Base-by-base conservation (phyloP, 2,888 invertebrate genomes). In the Diogma glabrata region DNA sequence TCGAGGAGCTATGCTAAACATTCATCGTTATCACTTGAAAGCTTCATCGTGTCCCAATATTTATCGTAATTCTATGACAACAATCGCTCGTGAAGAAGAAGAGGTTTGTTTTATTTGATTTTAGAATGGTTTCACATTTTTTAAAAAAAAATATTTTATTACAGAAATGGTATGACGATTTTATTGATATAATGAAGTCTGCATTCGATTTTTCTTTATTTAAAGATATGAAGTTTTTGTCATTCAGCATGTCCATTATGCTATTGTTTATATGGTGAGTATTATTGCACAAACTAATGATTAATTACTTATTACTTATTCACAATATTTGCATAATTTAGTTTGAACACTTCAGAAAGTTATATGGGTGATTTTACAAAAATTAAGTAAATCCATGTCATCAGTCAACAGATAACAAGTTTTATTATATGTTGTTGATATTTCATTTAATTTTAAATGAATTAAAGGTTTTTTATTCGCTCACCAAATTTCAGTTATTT, bases 31-130 rank as follows among this genome's bases (percentile, higher is more conserved):
- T 67, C 77, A 83, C 51, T 69, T 91, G 53, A 77, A 86, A 55
- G 90, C 92, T 1, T 89, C 88, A 3, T 92, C 92, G 43, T 93
- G 93, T 66, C 94, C 94, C 0, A 86, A 94, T 69, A 89, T 94
- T 60, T 89, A 82, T 63, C 78, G 86, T 59, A 88, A 88, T 64
- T 89, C 88, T n/a, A 88, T 89, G 85, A 84, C 86, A 47, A 86
- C 87, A 3, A 78, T 90, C 49, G 80, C 82, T 47, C 82, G 82
- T 58, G 83, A 86, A 61, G 79, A 79, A 61, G 77, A 79, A 63
- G 85, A 87, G 76, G 87, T 87, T 68, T 71, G 67, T 50, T 38
- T 28, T 47, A 47, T 30, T 49, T 38, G 24, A 36, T 22, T 20
- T 46, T 53, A 50, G 43, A n/a, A 50, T 51, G 12, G 14, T 30